Percentiles rank a stretch among this genome's conserved stretches.
phyloP scores from a whole-genome alignment of 2,888 invertebrate species.

The Acanthosepion pharaonis region DNA sequence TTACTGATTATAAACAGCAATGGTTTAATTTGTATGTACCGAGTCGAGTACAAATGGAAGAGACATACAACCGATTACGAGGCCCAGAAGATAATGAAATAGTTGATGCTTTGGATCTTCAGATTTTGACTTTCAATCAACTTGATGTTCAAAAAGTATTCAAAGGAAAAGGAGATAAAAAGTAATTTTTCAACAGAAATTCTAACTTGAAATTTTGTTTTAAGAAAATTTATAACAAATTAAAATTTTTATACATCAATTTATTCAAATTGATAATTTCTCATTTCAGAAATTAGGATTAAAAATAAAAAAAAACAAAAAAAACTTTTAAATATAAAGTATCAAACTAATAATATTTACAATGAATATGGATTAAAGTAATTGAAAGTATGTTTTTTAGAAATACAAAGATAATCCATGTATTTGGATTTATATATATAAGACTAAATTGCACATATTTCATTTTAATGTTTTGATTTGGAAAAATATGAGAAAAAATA shows the following conservation, averaged over 20 bases:
- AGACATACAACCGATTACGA: not conserved
- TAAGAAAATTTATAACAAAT: not conserved
- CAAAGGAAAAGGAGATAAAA: conserved; percentile 70
- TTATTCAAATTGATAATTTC: too few relatives aligned
- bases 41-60: conserved; percentile 65
- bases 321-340: too few relatives aligned
- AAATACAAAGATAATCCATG: too few relatives aligned
- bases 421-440: not conserved
- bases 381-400: too few relatives aligned
- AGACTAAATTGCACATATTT: not conserved
- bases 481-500: not conserved
- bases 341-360: too few relatives aligned
- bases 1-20: conserved; percentile 62
- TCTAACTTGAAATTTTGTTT: not conserved
- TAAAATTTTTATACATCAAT: not conserved
- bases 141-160: conserved; percentile 69
- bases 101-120: conserved; percentile 51
- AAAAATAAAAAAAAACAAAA: too few relatives aligned
- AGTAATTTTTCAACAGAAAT: conserved; percentile 56
- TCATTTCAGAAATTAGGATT: too few relatives aligned
- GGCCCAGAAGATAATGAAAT: conserved; percentile 41
- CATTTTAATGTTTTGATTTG: not conserved
- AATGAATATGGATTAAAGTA: too few relatives aligned
- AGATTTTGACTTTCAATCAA: conserved; percentile 49
- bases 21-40: conserved; percentile 72